These are phyloP conservation scores for Oophaga pumilio DNA, from an alignment of 2,113 vertebrate genomes.

Conservation along the genomic window DNA sequence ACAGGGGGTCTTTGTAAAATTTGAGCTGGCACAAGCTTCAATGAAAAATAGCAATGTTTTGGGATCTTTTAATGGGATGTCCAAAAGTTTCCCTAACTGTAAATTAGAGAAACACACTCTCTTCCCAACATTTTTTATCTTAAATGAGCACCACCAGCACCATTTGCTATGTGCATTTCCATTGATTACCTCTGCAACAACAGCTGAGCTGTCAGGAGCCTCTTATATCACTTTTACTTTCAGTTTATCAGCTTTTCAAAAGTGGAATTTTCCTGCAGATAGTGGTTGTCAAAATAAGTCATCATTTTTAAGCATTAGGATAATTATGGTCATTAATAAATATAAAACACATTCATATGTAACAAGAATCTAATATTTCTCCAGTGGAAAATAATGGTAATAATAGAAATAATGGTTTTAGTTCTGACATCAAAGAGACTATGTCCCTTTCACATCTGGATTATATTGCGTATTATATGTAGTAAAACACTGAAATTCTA, in stretches of 20 bases:
- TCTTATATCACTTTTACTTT: not conserved
- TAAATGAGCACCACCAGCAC: no score
- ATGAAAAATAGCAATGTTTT: no score
- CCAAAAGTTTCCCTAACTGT: no score
- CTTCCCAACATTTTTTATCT: no score
- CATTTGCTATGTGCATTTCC: no score
- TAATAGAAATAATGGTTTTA: not conserved
- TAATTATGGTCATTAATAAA: not conserved
- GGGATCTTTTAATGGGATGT: no score
- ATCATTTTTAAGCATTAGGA: not conserved
- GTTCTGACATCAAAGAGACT: not conserved
- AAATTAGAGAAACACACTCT: no score
- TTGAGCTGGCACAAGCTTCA: no score
- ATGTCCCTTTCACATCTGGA: not conserved
- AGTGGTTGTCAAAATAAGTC: not conserved
- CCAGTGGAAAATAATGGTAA: not conserved
- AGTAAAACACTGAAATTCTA: slow-evolving; percentile 3
- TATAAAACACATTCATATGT: not conserved
- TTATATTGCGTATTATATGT: not conserved
- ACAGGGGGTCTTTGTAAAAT: no score
- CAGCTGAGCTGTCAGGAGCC: no score
- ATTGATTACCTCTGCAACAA: no score
- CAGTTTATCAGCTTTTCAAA: not conserved
- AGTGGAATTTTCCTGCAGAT: no score
- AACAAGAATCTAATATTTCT: not conserved